Base-by-base conservation (phyloP, 2,113 vertebrate genomes). In the Ploceus nigricollis region DNA sequence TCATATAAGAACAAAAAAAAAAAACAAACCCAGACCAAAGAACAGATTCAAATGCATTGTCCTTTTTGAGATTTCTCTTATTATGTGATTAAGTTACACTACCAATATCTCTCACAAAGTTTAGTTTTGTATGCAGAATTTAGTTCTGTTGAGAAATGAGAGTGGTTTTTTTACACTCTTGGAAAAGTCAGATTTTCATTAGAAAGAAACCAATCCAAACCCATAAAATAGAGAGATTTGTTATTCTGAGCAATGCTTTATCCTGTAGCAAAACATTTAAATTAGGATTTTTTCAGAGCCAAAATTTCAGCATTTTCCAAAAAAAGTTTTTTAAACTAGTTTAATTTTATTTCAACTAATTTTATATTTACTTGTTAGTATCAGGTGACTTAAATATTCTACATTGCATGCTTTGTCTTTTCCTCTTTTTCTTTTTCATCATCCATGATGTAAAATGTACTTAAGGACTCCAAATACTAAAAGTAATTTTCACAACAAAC, bases 161-260 rank as follows among this genome's bases (percentile, higher is more conserved):
- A 54, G 15, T 27, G 11, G 0, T 0, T 40, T 64, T 57, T 53
- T 45, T 4, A 24, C 8, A 19, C 7, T 66, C 19, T 37, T 45
- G 15, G 35, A 58, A 64, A 81, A 54, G 2, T 1, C 66, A 35
- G 12, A 31, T 76, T 80, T 76, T 83, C 6, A 37, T 30, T 48
- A 56, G 6, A 65, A 85, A 47, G 3, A 68, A 76, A 68, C 15
- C 2, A 22, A 37, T n/a, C 13, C 28, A 42, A 51, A 56, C 9
- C 2, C 1, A 37, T 60, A 28, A 66, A 48, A 40, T 3, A 40
- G 2, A 75, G 63, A 75, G 11, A 17, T 19, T 35, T 28, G 21
- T 13, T 76, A 7, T 51, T 64, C 20, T 85, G 30, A 56, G 2
- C 3, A 72, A 56, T 56, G 3, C 0, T 51, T 66, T 8, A 42